phyloP scores from a whole-genome alignment of 2,113 vertebrate species.

The Chiloscyllium plagiosum region DNA sequence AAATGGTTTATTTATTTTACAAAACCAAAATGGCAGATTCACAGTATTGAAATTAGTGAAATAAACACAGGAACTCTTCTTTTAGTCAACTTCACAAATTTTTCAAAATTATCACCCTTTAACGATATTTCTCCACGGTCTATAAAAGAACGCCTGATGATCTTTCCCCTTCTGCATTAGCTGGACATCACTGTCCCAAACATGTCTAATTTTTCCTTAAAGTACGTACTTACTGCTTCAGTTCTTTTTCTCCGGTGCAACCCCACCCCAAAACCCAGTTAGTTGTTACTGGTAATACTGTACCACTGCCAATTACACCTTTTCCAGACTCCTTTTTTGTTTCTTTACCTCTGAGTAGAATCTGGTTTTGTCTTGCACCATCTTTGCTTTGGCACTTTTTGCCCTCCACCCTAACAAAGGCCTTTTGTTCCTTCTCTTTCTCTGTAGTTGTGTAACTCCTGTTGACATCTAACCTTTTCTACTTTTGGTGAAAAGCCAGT shows the following conservation, averaged over 20 bases:
- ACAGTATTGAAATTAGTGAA: neutral
- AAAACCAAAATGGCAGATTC: neutral
- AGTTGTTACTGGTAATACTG: neutral
- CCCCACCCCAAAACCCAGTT: no score
- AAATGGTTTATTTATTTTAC: neutral
- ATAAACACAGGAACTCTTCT: neutral
- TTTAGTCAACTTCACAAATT: neutral
- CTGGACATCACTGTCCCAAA: neutral
- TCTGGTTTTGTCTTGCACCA: neutral
- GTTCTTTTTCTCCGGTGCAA: neutral
- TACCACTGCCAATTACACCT: neutral
- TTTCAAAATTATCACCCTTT: neutral
- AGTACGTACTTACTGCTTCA: neutral
- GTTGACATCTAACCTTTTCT: neutral
- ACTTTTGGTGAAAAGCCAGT: neutral
- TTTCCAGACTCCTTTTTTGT: neutral
- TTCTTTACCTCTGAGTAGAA: neutral
- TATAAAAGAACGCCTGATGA: neutral
- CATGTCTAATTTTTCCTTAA: neutral
- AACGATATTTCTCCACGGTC: neutral
- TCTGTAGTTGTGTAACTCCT: neutral
- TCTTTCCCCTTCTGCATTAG: neutral
- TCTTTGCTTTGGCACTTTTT: neutral
- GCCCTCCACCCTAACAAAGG: neutral
- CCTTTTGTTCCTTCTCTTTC: neutral